Conservation (phyloP, 2,888 invertebrate species). For the Orgyia antiqua region DNA sequence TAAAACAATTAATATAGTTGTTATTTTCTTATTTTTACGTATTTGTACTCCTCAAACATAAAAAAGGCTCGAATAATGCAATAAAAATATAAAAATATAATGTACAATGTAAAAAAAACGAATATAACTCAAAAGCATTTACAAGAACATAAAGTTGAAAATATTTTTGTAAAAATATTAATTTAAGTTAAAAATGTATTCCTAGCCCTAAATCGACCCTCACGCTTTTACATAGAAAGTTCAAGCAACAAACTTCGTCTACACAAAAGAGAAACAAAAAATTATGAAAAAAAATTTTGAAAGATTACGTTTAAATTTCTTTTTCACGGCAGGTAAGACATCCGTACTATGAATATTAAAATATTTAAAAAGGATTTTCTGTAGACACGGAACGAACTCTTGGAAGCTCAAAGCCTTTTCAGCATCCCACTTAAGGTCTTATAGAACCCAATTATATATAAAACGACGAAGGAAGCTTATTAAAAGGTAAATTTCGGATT, state of each 20-base stretch:
- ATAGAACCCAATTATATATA: constrained; percentile 25
- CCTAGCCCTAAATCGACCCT: not conserved
- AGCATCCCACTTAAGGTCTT: constrained; percentile 20
- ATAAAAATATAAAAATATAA: too few species aligned
- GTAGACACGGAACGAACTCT: constrained; percentile 11
- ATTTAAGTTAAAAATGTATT: too few species aligned
- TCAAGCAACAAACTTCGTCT: not conserved
- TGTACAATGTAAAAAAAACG: too few species aligned
- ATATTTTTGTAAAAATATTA: too few species aligned
- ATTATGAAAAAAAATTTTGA: constrained; percentile 10
- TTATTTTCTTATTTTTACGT: too few species aligned
- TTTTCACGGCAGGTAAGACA: constrained; percentile 17
- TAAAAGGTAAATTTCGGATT: constrained; percentile 4
- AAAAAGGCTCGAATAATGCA: too few species aligned
- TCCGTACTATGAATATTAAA: constrained; percentile 24
- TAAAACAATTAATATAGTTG: too few species aligned
- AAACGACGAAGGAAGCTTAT: constrained; percentile 13
- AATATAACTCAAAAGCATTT: too few species aligned
- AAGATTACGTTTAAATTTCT: constrained; percentile 11
- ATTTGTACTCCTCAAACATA: too few species aligned
- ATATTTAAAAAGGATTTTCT: constrained; percentile 13
- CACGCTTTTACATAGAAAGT: not conserved
- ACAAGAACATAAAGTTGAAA: too few species aligned
- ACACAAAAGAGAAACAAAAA: constrained; percentile 1
- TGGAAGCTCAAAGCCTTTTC: constrained; percentile 14